Evolutionary conservation across 1,140 invertebrate genomes (phyloP).

Genomic region (Philotrypesis tridentata): DNA sequence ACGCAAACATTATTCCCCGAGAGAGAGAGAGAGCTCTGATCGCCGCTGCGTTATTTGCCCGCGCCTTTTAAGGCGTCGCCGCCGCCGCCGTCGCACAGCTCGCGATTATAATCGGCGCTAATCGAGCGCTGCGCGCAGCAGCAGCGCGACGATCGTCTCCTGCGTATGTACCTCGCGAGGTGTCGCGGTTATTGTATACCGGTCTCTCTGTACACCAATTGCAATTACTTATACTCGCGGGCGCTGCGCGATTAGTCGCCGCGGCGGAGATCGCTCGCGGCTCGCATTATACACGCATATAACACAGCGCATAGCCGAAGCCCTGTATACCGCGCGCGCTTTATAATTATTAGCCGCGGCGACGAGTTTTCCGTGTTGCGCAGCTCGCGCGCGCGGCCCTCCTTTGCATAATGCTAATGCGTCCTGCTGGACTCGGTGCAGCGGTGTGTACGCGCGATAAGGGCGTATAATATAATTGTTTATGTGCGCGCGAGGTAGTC

Average conservation of each 20-base stretch:
- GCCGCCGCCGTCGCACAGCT: too few species aligned
- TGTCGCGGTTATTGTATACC: too few species aligned
- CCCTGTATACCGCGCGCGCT: too few species aligned
- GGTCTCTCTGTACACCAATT: background rate
- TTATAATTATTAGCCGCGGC: background rate
- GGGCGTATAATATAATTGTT: background rate
- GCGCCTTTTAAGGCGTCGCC: background rate
- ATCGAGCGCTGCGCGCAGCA: background rate
- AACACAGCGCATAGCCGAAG: too few species aligned
- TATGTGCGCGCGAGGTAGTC: background rate
- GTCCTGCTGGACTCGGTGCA: background rate
- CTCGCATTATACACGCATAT: too few species aligned
- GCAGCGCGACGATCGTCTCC: too few species aligned
- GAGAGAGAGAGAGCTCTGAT: background rate
- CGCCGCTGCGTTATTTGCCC: too few species aligned
- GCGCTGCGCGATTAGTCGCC: conserved; percentile 12
- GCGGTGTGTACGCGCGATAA: background rate
- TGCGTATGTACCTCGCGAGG: too few species aligned
- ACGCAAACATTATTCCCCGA: background rate
- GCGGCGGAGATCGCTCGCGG: background rate
- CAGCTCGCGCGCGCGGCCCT: too few species aligned
- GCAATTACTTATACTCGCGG: too few species aligned
- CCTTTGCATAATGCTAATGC: conserved; percentile 10
- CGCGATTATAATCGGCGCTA: background rate
- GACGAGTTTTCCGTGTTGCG: background rate